Evolutionary conservation across 2,888 invertebrate genomes (phyloP).

Genomic region (Mylabris sibirica): DNA sequence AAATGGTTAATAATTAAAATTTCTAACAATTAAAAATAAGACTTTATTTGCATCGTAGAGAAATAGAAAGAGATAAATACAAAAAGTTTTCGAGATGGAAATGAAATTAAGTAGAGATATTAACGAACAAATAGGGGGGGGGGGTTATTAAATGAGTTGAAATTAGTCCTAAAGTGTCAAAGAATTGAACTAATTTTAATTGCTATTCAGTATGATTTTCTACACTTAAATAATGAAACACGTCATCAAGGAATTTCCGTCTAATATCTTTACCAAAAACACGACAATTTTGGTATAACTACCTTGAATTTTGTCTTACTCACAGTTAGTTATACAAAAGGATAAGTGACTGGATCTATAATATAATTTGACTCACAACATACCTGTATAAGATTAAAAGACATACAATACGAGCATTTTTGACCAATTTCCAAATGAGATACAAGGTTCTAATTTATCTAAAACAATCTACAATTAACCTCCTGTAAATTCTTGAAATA

Average conservation of each 20-base stretch:
- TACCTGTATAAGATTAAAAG: conserved; percentile 33
- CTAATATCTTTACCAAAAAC: conserved; percentile 17
- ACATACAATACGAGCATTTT: conserved; percentile 35
- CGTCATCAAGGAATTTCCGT: conserved; percentile 22
- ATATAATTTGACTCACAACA: conserved; percentile 26
- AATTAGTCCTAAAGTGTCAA: conserved; percentile 38
- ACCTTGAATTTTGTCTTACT: conserved; percentile 29
- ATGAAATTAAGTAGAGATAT: conserved; percentile 29
- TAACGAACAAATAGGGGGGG: conserved; percentile 31
- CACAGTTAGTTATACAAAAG: conserved; percentile 18
- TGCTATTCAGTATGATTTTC: conserved; percentile 18
- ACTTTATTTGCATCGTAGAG: background rate
- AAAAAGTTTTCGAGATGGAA: conserved; percentile 24
- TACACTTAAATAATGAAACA: conserved; percentile 27
- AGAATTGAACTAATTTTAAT: conserved; percentile 39
- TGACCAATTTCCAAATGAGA: background rate
- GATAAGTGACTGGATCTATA: background rate
- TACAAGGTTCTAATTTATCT: too few relatives aligned
- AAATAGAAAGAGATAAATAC: conserved; percentile 1
- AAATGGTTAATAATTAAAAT: background rate
- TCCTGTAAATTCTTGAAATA: too few relatives aligned
- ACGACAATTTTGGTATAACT: conserved; percentile 31
- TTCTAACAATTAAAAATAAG: conserved; percentile 13
- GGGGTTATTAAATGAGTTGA: conserved; percentile 32
- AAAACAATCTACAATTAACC: too few relatives aligned